phyloP scores from a whole-genome alignment of 1,140 invertebrate species.

The Zaprionus inermis region DNA sequence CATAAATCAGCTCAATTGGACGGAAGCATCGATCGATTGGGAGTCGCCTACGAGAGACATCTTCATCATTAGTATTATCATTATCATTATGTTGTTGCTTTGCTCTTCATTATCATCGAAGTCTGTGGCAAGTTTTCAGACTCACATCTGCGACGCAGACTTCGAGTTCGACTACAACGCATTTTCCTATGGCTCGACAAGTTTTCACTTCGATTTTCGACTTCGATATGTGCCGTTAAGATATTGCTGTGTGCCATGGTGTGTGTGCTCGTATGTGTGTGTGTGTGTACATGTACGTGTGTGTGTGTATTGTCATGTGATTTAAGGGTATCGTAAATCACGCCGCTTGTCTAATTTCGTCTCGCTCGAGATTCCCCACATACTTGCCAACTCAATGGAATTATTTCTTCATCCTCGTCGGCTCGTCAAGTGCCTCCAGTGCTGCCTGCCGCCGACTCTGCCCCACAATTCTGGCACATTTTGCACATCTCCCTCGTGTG shows the following conservation, averaged over 20 bases:
- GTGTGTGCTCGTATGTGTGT: no score
- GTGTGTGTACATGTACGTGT: constrained; percentile 5
- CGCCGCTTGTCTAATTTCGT: constrained; percentile 79
- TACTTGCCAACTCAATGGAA: constrained; percentile 78
- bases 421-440: constrained; percentile 72
- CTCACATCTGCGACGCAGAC: constrained; percentile 70
- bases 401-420: constrained; percentile 69
- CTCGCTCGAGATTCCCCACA: constrained; percentile 75
- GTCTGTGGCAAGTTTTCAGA: constrained; percentile 16
- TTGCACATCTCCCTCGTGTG: constrained; percentile 66
- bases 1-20: constrained; percentile 60
- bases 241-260: constrained; percentile 15
- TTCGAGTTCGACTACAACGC: constrained; percentile 44
- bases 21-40: constrained; percentile 57
- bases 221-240: constrained; percentile 57
- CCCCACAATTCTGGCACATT: constrained; percentile 41
- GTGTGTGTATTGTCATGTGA: constrained; percentile 64
- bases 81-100: no score
- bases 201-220: constrained; percentile 76
- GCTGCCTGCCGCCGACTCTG: constrained; percentile 13
- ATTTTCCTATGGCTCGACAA: constrained; percentile 43
- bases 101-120: constrained; percentile 3
- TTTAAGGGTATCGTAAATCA: constrained; percentile 81
- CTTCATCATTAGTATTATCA: constrained; percentile 11
- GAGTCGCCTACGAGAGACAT: constrained; percentile 23